Conservation (phyloP, 2,888 invertebrate genomes). For the Muscina levida region DNA sequence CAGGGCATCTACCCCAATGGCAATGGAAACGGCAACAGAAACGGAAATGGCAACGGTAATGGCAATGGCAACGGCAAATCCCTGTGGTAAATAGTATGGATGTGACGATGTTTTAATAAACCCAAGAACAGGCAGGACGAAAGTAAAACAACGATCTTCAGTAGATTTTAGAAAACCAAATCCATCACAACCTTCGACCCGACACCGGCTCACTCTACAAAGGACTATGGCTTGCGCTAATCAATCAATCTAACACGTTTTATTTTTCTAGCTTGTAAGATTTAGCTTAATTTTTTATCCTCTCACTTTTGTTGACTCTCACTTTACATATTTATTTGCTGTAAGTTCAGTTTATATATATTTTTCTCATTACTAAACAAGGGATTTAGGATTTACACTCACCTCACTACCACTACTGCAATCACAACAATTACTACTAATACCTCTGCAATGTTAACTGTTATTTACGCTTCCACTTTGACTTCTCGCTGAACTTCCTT, state of each 20-base stretch:
- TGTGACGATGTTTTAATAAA: background rate
- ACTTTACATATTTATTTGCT: conserved; percentile 14
- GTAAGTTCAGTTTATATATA: conserved; percentile 40
- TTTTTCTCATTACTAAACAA: conserved; percentile 55
- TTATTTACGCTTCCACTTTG: conserved; percentile 45
- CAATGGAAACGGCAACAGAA: conserved; percentile 59
- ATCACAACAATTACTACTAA: conserved; percentile 21
- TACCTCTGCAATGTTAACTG: conserved; percentile 31
- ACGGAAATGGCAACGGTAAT: conserved; percentile 52
- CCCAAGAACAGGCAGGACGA: conserved; percentile 56
- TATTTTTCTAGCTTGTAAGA: conserved; percentile 45
- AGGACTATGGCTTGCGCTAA: conserved; percentile 39
- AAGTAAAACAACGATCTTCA: conserved; percentile 61
- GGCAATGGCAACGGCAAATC: conserved; percentile 51
- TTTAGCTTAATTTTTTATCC: conserved; percentile 35
- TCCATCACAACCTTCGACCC: conserved; percentile 25
- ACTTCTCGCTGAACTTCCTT: conserved; percentile 7
- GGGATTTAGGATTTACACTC: conserved; percentile 59
- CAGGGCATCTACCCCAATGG: conserved; percentile 57
- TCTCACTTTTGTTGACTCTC: conserved; percentile 34
- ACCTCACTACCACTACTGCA: conserved; percentile 10
- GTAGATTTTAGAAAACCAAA: conserved; percentile 50
- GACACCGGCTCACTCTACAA: conserved; percentile 57
- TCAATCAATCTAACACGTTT: conserved; percentile 28
- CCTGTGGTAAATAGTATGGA: conserved; percentile 48